Conservation (phyloP, 2,797 vertebrate species). For the Bradypus variegatus region DNA sequence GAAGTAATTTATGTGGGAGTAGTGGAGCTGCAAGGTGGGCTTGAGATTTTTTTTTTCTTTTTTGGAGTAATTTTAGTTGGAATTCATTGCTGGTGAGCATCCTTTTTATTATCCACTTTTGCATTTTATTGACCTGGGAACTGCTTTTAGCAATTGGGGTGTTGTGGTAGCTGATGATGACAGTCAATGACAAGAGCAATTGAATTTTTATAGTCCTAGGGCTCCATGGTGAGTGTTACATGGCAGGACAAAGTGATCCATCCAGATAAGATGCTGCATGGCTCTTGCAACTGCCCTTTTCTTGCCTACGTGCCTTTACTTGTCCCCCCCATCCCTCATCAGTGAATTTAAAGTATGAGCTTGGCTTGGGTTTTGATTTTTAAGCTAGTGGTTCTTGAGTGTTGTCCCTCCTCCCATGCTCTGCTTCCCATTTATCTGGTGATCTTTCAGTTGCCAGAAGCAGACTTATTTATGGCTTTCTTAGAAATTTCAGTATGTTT, state of each 20-base stretch:
- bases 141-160: neutral
- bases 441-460: rapidly evolving
- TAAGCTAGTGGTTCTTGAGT: neutral
- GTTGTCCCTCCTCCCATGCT: neutral
- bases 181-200: neutral
- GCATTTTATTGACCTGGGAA: neutral
- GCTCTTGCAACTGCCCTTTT: neutral
- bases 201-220: neutral
- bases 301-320: neutral
- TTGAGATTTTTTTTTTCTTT: neutral
- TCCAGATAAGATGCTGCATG: neutral
- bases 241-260: neutral
- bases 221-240: neutral
- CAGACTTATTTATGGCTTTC: neutral
- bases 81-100: neutral
- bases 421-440: neutral
- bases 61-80: neutral
- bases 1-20: too few species aligned
- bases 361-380: neutral
- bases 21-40: neutral
- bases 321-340: neutral
- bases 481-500: neutral
- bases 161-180: too few species aligned
- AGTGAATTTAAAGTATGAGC: neutral
- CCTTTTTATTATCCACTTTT: neutral